Conservation (phyloP, 2,888 invertebrate species). For the Coecobrya sp. region DNA sequence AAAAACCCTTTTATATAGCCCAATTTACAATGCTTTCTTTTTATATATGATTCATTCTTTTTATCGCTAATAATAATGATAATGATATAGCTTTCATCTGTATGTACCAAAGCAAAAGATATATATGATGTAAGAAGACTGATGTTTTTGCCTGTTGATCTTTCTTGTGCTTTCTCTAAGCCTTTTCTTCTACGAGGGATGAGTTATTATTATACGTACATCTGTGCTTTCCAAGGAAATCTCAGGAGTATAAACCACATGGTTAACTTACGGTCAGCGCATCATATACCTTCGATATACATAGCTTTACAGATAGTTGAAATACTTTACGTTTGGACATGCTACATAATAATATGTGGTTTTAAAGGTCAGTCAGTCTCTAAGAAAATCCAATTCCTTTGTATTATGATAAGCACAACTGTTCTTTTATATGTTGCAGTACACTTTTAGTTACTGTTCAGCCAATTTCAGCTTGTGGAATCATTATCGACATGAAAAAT, state of each 20-base stretch:
- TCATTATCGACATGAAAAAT: slow-evolving; percentile 69
- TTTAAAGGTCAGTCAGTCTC: background rate
- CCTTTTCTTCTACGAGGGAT: background rate
- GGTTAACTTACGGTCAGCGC: background rate
- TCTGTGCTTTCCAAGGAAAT: background rate
- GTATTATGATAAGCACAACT: background rate
- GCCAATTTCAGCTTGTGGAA: background rate
- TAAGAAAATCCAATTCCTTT: background rate
- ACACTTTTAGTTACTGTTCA: slow-evolving; percentile 71
- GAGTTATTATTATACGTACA: slow-evolving; percentile 17
- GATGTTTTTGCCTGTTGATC: slow-evolving; percentile 65
- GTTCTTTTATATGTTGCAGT: background rate
- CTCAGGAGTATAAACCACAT: background rate
- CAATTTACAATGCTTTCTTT: background rate
- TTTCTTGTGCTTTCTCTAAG: background rate
- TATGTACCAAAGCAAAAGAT: background rate
- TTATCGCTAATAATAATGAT: slow-evolving; percentile 25
- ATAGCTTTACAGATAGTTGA: background rate
- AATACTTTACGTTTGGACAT: background rate
- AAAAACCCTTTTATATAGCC: background rate
- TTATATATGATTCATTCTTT: slow-evolving; percentile 29
- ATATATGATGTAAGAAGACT: background rate
- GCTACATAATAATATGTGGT: background rate
- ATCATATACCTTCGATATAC: background rate
- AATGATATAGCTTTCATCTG: background rate